Conservation (phyloP, 2,113 vertebrate species). For the Actinemys pallida region DNA sequence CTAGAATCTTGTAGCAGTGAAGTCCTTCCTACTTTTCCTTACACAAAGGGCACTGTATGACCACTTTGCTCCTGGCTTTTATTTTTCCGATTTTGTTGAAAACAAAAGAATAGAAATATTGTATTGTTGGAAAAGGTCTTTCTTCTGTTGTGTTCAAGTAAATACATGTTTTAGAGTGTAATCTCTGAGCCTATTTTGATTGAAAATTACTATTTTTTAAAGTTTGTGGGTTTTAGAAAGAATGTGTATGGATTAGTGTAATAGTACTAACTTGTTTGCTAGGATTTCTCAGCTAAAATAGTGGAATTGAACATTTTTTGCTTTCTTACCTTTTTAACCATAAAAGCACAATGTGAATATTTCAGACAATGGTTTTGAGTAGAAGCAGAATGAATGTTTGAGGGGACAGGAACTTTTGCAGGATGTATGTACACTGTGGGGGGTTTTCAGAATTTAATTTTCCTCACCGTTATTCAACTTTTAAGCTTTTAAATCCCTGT, state of each 20-base stretch:
- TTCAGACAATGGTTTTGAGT: not conserved
- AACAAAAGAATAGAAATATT: not conserved
- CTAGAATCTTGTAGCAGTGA: rapidly evolving
- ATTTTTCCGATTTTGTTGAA: not conserved
- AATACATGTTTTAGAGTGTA: not conserved
- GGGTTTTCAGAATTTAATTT: not conserved
- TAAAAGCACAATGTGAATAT: not conserved
- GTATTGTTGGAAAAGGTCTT: not conserved
- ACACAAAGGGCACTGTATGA: not conserved
- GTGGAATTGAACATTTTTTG: not conserved
- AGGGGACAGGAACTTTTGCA: not conserved
- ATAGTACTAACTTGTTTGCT: not conserved
- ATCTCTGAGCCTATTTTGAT: not conserved
- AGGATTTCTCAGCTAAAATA: not conserved
- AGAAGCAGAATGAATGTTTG: not conserved
- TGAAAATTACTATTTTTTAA: not conserved
- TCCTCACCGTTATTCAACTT: rapidly evolving
- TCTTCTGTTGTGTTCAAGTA: not conserved
- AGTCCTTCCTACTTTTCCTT: not conserved
- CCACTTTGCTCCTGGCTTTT: not conserved
- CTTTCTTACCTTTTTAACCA: not conserved
- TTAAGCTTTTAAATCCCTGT: not conserved
- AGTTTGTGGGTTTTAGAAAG: not conserved
- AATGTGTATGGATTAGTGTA: not conserved
- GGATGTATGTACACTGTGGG: rapidly evolving